A percentile compares a stretch with the other conserved stretches of the same genome.
phyloP scores from a whole-genome alignment of 2,888 invertebrate genomes.

The Metalampra italica region DNA sequence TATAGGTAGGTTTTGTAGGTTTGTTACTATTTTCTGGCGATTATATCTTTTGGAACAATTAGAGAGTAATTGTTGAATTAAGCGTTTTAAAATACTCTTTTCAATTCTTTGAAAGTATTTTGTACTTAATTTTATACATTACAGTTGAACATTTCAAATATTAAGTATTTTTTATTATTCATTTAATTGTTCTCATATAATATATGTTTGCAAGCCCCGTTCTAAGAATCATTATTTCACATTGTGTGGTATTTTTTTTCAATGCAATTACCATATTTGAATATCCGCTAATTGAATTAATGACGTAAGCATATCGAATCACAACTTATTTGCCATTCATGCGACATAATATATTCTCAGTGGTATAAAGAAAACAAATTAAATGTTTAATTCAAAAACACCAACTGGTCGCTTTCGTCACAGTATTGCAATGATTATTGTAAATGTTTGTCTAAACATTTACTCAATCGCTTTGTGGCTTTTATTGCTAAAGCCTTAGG shows the following conservation, averaged over 20 bases:
- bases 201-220: constrained; percentile 1
- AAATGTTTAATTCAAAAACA: constrained; percentile 69
- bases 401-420: constrained; percentile 64
- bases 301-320: constrained; percentile 61
- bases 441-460: no score
- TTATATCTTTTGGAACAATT: no score
- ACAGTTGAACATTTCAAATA: no score
- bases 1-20: no score
- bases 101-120: no score
- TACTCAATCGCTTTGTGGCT: no score
- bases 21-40: no score
- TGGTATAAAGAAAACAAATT: constrained; percentile 68
- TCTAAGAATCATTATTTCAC: background rate
- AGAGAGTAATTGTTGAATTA: no score
- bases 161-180: no score
- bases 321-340: constrained; percentile 38
- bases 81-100: no score
- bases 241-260: background rate
- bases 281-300: constrained; percentile 48
- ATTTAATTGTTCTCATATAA: background rate
- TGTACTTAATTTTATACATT: no score
- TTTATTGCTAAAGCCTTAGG: background rate
- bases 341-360: constrained; percentile 43
- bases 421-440: constrained; percentile 33
- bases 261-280: background rate